Evolutionary conservation across 2,797 vertebrate genomes (phyloP), one percentile per base, ranked within the genome.

Genomic region (Clarias laeviceps): DNA sequence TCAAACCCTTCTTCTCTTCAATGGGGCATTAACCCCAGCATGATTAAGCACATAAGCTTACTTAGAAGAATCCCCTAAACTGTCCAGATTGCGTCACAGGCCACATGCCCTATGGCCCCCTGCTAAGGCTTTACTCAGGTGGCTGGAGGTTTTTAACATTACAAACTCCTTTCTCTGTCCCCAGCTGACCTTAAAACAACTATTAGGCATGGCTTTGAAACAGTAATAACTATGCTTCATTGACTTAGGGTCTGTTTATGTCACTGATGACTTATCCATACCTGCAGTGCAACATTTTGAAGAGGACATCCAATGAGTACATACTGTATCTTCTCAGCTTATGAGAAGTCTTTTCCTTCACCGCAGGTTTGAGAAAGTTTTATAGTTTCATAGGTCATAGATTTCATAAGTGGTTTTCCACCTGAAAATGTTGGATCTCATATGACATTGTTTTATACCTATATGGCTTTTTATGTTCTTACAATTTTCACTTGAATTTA

Each of bases 151-250:
- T 92, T 91, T 90, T 87, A 69, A 94, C 93, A 94, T 94, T 92
- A 93, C 90, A 93, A 91, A 91, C 88, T 87, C 88, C 89, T 84
- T 85, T 84, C 90, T 88, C 88, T 88, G 88, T 82, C 89, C 87
- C 89, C 86, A 90, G 89, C 90, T 82, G 85, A 90, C 91, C 87
- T 84, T 88, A 89, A 88, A 91, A 93, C 93, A 93, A 90, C 91
- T 83, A 89, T 82, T 90, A 92, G 93, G 94, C 93, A 93, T 84
- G 92, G 89, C 90, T 90, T 90, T 89, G 89, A 91, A 93, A 85
- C 90, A 91, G 89, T 89, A 90, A 83, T 92, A 89, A 91, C 92
- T 89, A 94, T 84, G 54, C 82, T 77, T 85, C 56, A n/a, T 82
- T 88, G 86, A 85, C 76, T 88, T 80, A 68, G 93, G 82, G 84